phyloP scores from a whole-genome alignment of 2,113 vertebrate species.

The Aegotheles bennettii region DNA sequence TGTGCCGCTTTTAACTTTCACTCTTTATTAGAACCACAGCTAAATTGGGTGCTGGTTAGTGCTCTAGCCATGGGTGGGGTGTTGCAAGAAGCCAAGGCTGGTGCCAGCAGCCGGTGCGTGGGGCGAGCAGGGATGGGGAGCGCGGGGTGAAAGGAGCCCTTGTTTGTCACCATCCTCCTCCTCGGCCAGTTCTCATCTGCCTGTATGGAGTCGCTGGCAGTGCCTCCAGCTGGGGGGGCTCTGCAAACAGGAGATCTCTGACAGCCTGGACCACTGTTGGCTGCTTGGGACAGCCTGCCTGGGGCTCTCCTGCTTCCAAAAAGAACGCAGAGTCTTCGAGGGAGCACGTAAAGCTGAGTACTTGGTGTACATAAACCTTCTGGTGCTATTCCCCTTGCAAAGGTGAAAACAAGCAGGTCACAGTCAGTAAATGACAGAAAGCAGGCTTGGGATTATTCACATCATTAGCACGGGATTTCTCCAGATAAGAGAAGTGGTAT shows the following conservation, averaged over 20 bases:
- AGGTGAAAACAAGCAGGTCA: slow-evolving; percentile 18
- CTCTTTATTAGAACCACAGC: slow-evolving; percentile 47
- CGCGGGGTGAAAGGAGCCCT: neutral
- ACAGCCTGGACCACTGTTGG: neutral
- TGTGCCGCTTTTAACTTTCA: slow-evolving; percentile 28
- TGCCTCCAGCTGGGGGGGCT: neutral
- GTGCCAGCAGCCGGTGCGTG: neutral
- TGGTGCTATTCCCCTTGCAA: neutral
- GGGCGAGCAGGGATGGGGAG: neutral
- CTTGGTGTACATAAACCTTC: neutral
- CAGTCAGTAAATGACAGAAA: neutral
- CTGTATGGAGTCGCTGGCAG: rapidly evolving
- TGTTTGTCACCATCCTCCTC: neutral
- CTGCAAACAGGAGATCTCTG: neutral
- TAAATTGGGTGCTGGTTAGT: slow-evolving; percentile 42
- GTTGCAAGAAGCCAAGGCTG: neutral
- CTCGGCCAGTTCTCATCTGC: rapidly evolving
- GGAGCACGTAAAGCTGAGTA: rapidly evolving
- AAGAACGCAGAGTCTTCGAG: rapidly evolving
- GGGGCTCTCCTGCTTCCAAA: neutral
- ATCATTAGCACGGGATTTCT: neutral
- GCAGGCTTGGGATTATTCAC: neutral
- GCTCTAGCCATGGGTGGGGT: neutral
- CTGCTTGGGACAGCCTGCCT: neutral
- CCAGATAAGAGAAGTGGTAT: neutral